Base-by-base conservation (phyloP, 2,888 invertebrate species). In the Cataglyphis rosenhaueri region DNA sequence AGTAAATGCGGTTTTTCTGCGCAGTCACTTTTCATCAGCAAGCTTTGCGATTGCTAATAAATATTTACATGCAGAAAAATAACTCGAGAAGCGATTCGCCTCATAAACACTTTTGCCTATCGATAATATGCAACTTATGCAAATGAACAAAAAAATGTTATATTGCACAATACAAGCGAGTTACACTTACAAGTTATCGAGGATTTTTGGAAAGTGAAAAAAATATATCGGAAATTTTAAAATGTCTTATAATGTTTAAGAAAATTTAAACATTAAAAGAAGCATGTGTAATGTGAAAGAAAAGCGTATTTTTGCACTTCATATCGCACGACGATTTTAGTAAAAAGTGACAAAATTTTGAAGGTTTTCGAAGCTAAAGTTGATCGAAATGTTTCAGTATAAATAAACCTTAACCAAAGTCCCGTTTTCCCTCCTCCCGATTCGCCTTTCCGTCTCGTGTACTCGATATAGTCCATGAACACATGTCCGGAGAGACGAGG, bases 401-500 rank as follows among this genome's bases (percentile, higher is more conserved):
- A 59, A 57, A 65, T 32, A 44, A 9, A 44, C 44, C 44, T 38
- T 21, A 44, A 59, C 71, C 25, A 59, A 9, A 2, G 21, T 15
- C 12, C 8, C 41, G 44, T 9, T 21, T n/a, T 21, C 25, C 29
- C 15, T 38, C 38, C 6, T 35, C 35, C 8, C 48, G 18, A 48
- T 48, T 52, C 52, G 52, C n/a, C 52, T 52, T 35, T 35, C 32
- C 52, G 29, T 70, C 76, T 85, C 44, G 59, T 82, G 75, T 76
- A 64, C 41, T 52, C 76, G 73, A 35, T n/a, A 41, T 68, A 25
- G 61, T 62, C 75, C 75, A 62, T 76, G 81, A 86, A 90, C 88
- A 85, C 85, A 88, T 85, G 87, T 89, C 84, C 65, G 48, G 59
- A 41, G 83, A 75, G 82, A 76, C 57, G 81, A 68, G 64, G 65